Evolutionary conservation across 2,113 vertebrate genomes (phyloP).

Genomic region (Sturnus vulgaris): DNA sequence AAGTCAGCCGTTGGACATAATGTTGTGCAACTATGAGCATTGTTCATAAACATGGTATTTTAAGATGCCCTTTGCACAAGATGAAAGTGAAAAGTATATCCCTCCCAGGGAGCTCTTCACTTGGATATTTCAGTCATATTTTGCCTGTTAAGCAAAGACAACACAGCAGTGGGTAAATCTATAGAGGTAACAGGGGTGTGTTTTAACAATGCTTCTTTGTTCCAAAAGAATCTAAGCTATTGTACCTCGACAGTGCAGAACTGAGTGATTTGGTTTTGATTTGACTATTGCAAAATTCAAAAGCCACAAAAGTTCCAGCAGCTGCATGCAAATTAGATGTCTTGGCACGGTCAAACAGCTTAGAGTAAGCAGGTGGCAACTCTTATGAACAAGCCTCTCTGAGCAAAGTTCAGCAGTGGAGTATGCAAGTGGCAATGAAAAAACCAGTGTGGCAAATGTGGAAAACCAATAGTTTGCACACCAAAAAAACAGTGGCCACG

Average conservation of each 20-base stretch:
- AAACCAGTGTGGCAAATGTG: accelerated
- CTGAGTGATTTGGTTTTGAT: conserved; percentile 42
- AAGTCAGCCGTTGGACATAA: not conserved
- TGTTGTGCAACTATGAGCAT: not conserved
- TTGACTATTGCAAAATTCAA: conserved; percentile 58
- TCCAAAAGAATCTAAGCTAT: not conserved
- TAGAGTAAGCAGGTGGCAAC: not conserved
- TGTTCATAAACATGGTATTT: not conserved
- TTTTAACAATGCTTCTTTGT: conserved; percentile 1
- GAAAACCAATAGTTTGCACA: not conserved
- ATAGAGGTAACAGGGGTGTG: not conserved
- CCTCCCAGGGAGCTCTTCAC: not conserved
- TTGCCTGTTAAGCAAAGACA: not conserved
- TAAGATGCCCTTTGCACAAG: not conserved
- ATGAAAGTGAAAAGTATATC: not conserved
- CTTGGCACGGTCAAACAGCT: not conserved
- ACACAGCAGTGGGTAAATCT: not conserved
- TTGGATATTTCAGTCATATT: not conserved
- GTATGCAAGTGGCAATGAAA: not conserved
- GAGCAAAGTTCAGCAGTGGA: not conserved
- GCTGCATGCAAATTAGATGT: conserved; percentile 55
- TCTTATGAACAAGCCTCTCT: not conserved
- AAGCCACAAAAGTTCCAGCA: conserved; percentile 24
- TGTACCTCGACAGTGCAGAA: not conserved
- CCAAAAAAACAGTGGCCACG: not conserved